phyloP scores from a whole-genome alignment of 1,140 invertebrate species.

The Trypoxylus dichotomus region DNA sequence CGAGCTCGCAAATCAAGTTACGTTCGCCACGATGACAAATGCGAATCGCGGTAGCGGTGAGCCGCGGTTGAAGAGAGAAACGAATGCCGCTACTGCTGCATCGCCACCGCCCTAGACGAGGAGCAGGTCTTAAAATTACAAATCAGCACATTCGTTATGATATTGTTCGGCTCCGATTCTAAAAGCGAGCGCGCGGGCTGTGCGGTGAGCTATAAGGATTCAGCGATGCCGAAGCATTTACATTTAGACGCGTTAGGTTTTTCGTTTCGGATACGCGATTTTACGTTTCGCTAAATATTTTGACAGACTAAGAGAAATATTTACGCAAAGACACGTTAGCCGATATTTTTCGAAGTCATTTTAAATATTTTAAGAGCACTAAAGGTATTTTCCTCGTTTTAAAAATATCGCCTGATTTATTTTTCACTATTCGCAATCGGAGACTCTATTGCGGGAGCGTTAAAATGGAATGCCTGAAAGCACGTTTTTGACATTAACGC shows the following conservation, averaged over 20 bases:
- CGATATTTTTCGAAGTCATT: background rate
- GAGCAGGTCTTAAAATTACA: background rate
- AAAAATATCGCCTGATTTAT: background rate
- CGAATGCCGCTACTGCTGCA: background rate
- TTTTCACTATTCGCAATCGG: background rate
- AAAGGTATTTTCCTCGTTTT: background rate
- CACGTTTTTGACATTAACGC: too few relatives aligned
- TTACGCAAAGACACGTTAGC: conserved; percentile 1
- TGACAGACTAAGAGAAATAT: conserved; percentile 13
- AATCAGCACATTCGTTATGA: background rate
- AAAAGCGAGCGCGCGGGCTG: background rate
- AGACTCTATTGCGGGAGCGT: too few relatives aligned
- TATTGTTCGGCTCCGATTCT: background rate
- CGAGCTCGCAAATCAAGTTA: conserved; percentile 18
- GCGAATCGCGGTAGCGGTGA: background rate
- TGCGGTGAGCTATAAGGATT: background rate
- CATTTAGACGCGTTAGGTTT: background rate
- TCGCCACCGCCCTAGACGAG: background rate
- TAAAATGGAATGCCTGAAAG: too few relatives aligned
- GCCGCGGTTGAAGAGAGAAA: background rate
- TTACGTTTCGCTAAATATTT: conserved; percentile 17
- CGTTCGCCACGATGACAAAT: conserved; percentile 15
- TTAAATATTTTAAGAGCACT: conserved; percentile 10
- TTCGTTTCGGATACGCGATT: background rate
- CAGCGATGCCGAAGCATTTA: background rate